Evolutionary conservation across 2,888 invertebrate species (phyloP).

Genomic region (Clivina fossor): DNA sequence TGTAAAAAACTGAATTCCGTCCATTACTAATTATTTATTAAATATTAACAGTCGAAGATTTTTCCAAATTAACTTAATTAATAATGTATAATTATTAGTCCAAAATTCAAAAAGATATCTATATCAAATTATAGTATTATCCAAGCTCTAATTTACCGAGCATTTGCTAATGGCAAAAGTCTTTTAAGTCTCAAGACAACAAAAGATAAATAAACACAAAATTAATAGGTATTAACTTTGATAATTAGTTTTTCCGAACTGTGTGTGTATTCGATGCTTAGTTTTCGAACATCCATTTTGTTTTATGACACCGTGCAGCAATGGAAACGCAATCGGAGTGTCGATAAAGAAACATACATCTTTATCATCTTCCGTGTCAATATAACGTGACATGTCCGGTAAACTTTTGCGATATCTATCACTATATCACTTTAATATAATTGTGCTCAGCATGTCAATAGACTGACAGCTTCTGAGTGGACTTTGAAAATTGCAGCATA

Average conservation of each 20-base stretch:
- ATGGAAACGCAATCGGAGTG: background rate
- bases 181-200: conserved; percentile 9
- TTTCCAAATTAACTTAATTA: no score
- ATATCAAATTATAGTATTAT: background rate
- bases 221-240: conserved; percentile 20
- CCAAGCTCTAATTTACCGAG: background rate
- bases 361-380: conserved; percentile 28
- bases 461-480: no score
- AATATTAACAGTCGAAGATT: no score
- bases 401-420: conserved; percentile 14
- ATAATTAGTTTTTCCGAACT: conserved; percentile 13
- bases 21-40: no score
- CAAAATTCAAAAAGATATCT: conserved; percentile 3
- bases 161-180: background rate
- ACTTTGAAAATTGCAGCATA: no score
- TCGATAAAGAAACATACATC: conserved; percentile 30
- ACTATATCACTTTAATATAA: conserved; percentile 1
- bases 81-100: no score
- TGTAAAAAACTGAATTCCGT: no score
- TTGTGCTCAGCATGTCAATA: background rate
- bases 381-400: conserved; percentile 17
- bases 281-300: conserved; percentile 13
- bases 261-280: background rate
- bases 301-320: conserved; percentile 6
- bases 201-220: conserved; percentile 14